Evolutionary conservation across 2,113 vertebrate species (phyloP), one percentile per base, ranked within the genome.

Genomic region (Bubo blakistoni): DNA sequence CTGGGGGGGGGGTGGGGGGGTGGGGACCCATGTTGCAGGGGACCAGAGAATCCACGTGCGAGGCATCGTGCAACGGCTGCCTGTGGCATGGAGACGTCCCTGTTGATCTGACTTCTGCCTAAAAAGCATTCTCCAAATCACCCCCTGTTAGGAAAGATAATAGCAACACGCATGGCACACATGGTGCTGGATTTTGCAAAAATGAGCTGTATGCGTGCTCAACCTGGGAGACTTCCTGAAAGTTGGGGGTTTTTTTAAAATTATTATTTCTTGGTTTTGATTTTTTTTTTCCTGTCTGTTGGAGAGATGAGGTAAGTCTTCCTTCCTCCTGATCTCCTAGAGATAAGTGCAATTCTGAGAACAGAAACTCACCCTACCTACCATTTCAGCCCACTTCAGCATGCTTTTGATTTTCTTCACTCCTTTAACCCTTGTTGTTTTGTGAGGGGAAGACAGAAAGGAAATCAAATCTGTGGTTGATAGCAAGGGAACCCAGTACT

Each of bases 51-150:
- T n/a, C 54, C 0, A 0, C 0, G 6, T 5, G 20, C 0, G 1
- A 42, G 42, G 32, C 27, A 1, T 47, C 20, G 2, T 34, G 42
- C 36, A 9, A 2, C 4, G 1, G 6, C 66, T 38, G 42, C 57
- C 61, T n/a, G 0, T 0, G 0, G 24, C 21, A 7, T 2, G 3
- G 71, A 57, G 26, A 32, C 0, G 0, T 17, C 12, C 2, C 21
- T 0, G 3, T 10, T 24, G 11, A 16, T n/a, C 36, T 6, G 2
- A 3, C 20, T 26, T 16, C 44, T 67, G 47, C 47, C 22, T 3
- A 13, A 58, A 70, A 54, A 69, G 3, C 14, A 0, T 36, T 52
- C 54, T 70, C 83, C 71, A 34, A 15, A 0, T 14, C 62, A 7
- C 20, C 21, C 13, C 8, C 30, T 1, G 2, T 0, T 10, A 11